Conservation (phyloP, 2,113 vertebrate species). For the Anoplopoma fimbria region DNA sequence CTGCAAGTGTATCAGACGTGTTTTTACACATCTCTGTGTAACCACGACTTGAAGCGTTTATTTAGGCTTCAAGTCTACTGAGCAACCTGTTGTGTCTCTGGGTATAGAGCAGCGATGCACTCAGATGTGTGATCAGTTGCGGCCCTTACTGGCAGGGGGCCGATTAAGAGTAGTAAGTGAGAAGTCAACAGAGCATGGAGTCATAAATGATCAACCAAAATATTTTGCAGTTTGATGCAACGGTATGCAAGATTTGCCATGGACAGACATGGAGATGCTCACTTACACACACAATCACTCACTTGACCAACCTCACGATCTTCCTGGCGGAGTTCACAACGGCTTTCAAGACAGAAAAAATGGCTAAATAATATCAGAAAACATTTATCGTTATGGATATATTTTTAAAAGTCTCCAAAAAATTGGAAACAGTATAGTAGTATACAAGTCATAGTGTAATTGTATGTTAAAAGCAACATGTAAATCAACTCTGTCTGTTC, state of each 20-base stretch:
- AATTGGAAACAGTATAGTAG: background rate
- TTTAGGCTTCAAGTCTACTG: background rate
- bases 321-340: no score
- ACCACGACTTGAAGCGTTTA: no score
- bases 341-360: no score
- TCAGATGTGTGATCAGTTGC: no score
- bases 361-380: background rate
- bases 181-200: background rate
- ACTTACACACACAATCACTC: no score
- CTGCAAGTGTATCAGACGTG: no score
- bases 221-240: background rate
- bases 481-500: background rate
- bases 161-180: background rate
- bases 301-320: no score
- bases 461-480: background rate
- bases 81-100: background rate
- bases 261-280: background rate
- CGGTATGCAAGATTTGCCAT: background rate
- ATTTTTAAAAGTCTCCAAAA: background rate
- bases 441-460: background rate
- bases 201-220: background rate
- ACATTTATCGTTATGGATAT: background rate
- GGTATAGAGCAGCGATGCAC: no score
- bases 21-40: no score
- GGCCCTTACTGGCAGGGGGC: no score